phyloP scores from a whole-genome alignment of 64 coral and sea anemone species.

The Actinia equina region DNA sequence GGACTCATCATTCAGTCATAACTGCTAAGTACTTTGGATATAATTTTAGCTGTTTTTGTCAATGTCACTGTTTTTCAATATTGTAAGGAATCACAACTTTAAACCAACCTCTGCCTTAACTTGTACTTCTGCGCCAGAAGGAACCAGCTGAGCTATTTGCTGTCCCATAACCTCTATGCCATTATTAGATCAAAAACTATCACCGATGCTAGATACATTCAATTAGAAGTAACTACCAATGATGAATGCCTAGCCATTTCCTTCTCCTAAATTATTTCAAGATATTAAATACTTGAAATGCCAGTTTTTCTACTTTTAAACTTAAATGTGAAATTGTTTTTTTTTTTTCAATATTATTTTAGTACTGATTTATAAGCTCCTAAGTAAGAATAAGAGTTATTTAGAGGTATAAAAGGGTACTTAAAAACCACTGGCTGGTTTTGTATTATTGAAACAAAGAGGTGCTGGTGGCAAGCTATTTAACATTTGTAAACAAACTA shows the following conservation, averaged over 20 bases:
- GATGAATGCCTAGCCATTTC: too few relatives aligned
- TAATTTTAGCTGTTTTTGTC: too few relatives aligned
- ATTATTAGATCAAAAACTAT: not conserved
- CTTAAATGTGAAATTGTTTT: too few relatives aligned
- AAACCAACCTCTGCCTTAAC: constrained; percentile 38
- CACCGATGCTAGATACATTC: not conserved
- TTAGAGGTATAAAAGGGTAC: not conserved
- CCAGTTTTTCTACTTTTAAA: not conserved
- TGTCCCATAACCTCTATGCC: constrained; percentile 44
- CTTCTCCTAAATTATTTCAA: too few relatives aligned
- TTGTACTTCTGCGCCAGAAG: constrained; percentile 39
- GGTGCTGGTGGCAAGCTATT: not conserved
- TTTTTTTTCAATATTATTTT: not conserved
- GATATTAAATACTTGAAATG: too few relatives aligned
- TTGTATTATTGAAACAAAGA: not conserved
- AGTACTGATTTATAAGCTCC: not conserved
- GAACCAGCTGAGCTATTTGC: constrained; percentile 35
- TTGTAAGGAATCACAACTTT: not conserved
- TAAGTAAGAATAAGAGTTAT: not conserved
- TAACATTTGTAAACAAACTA: not conserved
- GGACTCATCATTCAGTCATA: too few relatives aligned
- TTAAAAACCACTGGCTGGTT: constrained; percentile 1
- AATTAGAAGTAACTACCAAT: not conserved
- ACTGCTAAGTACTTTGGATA: too few relatives aligned
- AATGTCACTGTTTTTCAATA: not conserved